Conservation (phyloP, 2,888 invertebrate genomes). For the Eupithecia dodoneata region DNA sequence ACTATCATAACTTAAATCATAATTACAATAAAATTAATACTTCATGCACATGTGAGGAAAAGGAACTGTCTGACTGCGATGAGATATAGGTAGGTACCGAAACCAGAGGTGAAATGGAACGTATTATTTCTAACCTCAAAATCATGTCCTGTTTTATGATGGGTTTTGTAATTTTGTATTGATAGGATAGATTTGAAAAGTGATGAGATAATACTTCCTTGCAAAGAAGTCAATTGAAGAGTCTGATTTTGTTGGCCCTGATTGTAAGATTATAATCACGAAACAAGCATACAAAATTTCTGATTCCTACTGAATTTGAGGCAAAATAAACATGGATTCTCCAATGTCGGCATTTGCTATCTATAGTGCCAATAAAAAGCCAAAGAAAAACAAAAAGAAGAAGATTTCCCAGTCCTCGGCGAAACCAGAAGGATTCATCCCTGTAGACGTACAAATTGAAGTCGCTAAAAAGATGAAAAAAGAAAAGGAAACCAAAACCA, state of each 20-base stretch:
- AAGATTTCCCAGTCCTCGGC: constrained; percentile 37
- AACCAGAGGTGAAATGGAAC: no score
- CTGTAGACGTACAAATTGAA: constrained; percentile 54
- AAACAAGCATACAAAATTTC: neutral
- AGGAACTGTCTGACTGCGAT: no score
- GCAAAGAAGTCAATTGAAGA: neutral
- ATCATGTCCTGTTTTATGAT: neutral
- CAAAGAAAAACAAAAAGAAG: constrained; percentile 55
- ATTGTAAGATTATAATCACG: neutral
- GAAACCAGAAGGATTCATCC: constrained; percentile 45
- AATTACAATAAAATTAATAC: no score
- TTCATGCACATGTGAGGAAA: no score
- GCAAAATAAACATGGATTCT: constrained; percentile 58
- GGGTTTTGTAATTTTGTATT: no score
- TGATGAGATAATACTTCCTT: neutral
- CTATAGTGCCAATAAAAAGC: constrained; percentile 64
- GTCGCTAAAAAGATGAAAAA: constrained; percentile 63
- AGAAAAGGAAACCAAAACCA: constrained; percentile 58
- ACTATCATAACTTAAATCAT: no score
- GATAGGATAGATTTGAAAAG: neutral
- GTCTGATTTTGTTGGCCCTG: neutral
- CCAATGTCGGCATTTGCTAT: constrained; percentile 75
- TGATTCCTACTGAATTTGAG: neutral
- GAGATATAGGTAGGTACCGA: no score
- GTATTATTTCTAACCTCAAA: neutral